Percentiles rank a stretch among this genome's conserved stretches.
phyloP scores from a whole-genome alignment of 2,888 invertebrate genomes.

The Amiota mariae region DNA sequence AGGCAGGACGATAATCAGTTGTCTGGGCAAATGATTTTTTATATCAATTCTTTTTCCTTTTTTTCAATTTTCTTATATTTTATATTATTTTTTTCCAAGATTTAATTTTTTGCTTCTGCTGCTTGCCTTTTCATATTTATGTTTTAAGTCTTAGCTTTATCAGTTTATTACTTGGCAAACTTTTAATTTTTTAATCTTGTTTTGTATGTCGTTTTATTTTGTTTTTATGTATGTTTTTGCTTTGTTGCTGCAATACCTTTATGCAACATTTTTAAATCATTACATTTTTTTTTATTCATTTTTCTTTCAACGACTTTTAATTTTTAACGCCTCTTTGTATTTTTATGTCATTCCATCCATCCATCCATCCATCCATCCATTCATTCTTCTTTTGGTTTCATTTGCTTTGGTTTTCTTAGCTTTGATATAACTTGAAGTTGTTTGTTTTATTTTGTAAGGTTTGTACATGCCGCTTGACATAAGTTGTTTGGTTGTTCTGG shows the following conservation, averaged over 20 bases:
- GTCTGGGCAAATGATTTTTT: too few relatives aligned
- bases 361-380: too few relatives aligned
- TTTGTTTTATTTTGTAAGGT: not conserved
- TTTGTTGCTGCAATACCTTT: conserved; percentile 58
- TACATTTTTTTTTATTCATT: conserved; percentile 42
- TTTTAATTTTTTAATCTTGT: conserved; percentile 62
- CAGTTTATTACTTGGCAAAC: conserved; percentile 68
- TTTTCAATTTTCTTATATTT: too few relatives aligned
- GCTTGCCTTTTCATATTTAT: conserved; percentile 18
- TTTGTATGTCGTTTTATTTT: conserved; percentile 29
- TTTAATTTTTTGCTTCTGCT: not conserved
- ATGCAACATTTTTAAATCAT: not conserved
- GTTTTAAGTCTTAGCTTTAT: conserved; percentile 50
- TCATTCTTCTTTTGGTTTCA: not conserved
- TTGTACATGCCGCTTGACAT: conserved; percentile 5
- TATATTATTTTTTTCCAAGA: too few relatives aligned
- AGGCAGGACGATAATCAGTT: conserved; percentile 7
- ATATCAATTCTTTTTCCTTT: too few relatives aligned
- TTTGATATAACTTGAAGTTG: not conserved
- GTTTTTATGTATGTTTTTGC: conserved; percentile 54
- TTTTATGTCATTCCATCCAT: not conserved
- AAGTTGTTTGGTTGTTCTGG: conserved; percentile 3
- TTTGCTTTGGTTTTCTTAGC: not conserved
- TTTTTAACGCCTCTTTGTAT: conserved; percentile 65
- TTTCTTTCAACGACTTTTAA: conserved; percentile 65